Conservation (phyloP, 2,888 invertebrate species). For the Hecatera dysodea region DNA sequence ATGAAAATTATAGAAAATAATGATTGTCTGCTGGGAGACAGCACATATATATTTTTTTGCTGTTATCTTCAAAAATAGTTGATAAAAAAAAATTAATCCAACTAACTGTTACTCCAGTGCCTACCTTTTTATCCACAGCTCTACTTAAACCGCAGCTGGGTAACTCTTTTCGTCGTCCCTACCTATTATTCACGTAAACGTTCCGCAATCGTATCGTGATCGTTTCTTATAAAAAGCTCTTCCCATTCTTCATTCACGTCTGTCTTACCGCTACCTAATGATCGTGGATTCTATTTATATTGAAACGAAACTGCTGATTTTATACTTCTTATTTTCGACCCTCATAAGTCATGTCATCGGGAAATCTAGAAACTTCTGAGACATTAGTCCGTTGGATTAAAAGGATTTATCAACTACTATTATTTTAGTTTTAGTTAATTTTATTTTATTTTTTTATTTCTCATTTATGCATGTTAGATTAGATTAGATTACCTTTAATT, state of each 20-base stretch:
- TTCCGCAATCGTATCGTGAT: slow-evolving; percentile 32
- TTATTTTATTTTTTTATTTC: neutral
- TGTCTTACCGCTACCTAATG: slow-evolving; percentile 67
- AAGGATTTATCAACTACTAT: neutral
- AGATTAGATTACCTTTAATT: too few relatives aligned
- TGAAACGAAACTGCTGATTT: slow-evolving; percentile 55
- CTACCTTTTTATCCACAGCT: too few relatives aligned
- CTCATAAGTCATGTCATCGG: slow-evolving; percentile 55
- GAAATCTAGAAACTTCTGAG: neutral
- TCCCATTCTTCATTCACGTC: slow-evolving; percentile 74
- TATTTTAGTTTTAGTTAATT: too few relatives aligned
- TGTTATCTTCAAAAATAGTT: too few relatives aligned
- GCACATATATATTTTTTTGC: too few relatives aligned
- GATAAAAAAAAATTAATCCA: too few relatives aligned
- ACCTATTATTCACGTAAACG: neutral
- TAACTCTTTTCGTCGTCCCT: too few relatives aligned
- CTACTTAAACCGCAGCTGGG: too few relatives aligned
- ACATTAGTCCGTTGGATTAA: neutral
- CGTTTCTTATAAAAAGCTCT: slow-evolving; percentile 57
- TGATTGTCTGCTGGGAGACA: too few relatives aligned
- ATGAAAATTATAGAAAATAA: too few relatives aligned
- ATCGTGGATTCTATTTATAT: slow-evolving; percentile 59
- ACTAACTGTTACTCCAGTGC: too few relatives aligned
- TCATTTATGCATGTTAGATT: too few relatives aligned
- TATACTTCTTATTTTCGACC: slow-evolving; percentile 43